phyloP scores from a whole-genome alignment of 2,797 vertebrate genomes.

The Sebastes iracundus region DNA sequence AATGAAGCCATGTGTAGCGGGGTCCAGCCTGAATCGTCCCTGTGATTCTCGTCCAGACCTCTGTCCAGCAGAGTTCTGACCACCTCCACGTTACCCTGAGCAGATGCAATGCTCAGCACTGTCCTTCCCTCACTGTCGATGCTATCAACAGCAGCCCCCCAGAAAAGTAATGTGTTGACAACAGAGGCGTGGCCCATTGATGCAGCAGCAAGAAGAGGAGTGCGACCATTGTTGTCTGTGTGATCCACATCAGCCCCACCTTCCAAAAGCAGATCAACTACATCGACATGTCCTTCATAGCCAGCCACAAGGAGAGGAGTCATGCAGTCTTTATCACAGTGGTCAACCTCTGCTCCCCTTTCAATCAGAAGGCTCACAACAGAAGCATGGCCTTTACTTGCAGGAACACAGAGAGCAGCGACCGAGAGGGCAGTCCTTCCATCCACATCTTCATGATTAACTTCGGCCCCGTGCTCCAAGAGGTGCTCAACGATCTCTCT shows the following conservation, averaged over 20 bases:
- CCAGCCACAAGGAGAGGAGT: slow-evolving; percentile 96
- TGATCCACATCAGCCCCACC: slow-evolving; percentile 98
- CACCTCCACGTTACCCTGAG: slow-evolving; percentile 98
- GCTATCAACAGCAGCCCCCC: slow-evolving; percentile 97
- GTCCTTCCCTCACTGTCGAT: slow-evolving; percentile 98
- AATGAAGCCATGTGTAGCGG: slow-evolving; percentile 98
- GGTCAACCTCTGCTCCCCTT: slow-evolving; percentile 94
- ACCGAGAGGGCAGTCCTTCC: slow-evolving; percentile 96
- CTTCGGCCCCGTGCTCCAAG: slow-evolving; percentile 93
- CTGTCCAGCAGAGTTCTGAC: slow-evolving; percentile 98
- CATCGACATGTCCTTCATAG: slow-evolving; percentile 97
- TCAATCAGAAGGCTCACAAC: slow-evolving; percentile 97
- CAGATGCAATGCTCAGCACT: slow-evolving; percentile 96
- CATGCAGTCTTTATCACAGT: slow-evolving; percentile 98
- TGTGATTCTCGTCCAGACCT: slow-evolving; percentile 97
- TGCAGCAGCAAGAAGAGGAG: slow-evolving; percentile 95
- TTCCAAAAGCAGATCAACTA: slow-evolving; percentile 96
- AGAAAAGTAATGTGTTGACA: slow-evolving; percentile 95
- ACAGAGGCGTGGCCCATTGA: slow-evolving; percentile 98
- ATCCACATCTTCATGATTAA: slow-evolving; percentile 97
- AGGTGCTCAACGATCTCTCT: slow-evolving; percentile 97
- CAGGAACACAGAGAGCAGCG: slow-evolving; percentile 95
- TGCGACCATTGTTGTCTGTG: slow-evolving; percentile 96
- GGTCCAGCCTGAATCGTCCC: slow-evolving; percentile 98
- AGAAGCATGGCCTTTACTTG: slow-evolving; percentile 95